phyloP scores from a whole-genome alignment of 2,888 invertebrate species.

The Sarcophaga subvicina region DNA sequence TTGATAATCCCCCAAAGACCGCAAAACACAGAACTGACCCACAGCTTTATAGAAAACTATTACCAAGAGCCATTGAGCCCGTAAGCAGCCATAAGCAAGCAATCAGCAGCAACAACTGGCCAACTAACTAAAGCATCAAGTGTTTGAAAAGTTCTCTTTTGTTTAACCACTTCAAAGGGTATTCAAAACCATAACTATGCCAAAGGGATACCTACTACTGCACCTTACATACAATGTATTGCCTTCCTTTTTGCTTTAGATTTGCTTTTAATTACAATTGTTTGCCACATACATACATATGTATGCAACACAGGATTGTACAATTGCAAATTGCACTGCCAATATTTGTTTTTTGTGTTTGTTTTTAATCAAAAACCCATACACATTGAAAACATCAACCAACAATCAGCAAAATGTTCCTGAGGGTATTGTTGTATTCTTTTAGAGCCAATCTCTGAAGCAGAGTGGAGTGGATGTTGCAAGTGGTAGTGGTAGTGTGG shows the following conservation, averaged over 20 bases:
- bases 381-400: constrained; percentile 38
- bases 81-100: constrained; percentile 4
- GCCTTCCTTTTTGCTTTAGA: constrained; percentile 17
- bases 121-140: not conserved
- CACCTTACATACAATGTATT: not conserved
- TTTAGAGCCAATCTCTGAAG: constrained; percentile 16
- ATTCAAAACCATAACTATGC: not conserved
- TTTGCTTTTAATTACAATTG: constrained; percentile 69
- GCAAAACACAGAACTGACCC: constrained; percentile 1
- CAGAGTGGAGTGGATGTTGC: constrained; percentile 41
- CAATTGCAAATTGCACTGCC: constrained; percentile 61
- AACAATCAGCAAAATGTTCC: constrained; percentile 62
- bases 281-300: constrained; percentile 43
- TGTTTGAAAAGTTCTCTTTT: not conserved
- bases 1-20: constrained; percentile 64
- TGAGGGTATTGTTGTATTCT: constrained; percentile 52
- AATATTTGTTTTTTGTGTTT: not conserved
- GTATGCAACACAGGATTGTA: constrained; percentile 7
- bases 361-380: constrained; percentile 14
- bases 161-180: not conserved
- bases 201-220: not conserved
- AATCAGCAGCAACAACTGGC: not conserved
- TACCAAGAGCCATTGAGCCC: not conserved
- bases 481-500: not conserved
- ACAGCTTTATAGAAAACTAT: not conserved